phyloP scores from a whole-genome alignment of 2,888 invertebrate species.

The Minunthozetes semirufus region DNA sequence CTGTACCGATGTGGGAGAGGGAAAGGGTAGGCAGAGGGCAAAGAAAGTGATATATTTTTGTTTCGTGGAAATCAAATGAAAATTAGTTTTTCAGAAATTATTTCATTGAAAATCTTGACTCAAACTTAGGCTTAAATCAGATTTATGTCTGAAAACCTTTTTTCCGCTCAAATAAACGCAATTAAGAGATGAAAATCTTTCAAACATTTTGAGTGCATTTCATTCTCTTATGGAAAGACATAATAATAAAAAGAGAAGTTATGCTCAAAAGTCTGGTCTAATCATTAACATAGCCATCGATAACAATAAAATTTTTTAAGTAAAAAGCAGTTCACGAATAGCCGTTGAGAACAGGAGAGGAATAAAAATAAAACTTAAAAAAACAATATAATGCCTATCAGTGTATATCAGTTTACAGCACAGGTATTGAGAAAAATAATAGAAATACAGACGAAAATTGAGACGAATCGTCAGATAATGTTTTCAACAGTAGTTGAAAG shows the following conservation, averaged over 20 bases:
- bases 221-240: too few relatives aligned
- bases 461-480: slow-evolving; percentile 32
- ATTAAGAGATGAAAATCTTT: too few relatives aligned
- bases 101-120: too few relatives aligned
- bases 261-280: too few relatives aligned
- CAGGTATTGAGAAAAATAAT: neutral
- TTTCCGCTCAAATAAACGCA: too few relatives aligned
- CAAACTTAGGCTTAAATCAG: too few relatives aligned
- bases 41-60: slow-evolving; percentile 22
- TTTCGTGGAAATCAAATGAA: neutral
- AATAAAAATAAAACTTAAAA: neutral
- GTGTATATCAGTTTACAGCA: slow-evolving; percentile 18
- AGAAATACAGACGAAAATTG: slow-evolving; percentile 20
- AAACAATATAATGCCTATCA: slow-evolving; percentile 21
- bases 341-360: neutral
- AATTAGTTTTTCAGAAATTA: too few relatives aligned
- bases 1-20: neutral
- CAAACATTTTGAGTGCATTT: too few relatives aligned
- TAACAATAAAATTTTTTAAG: neutral
- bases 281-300: neutral
- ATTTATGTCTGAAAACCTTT: too few relatives aligned
- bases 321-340: slow-evolving; percentile 1
- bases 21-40: neutral
- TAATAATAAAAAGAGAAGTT: too few relatives aligned
- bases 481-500: slow-evolving; percentile 32